Conservation (phyloP, 2,113 vertebrate species). For the Tichodroma muraria region DNA sequence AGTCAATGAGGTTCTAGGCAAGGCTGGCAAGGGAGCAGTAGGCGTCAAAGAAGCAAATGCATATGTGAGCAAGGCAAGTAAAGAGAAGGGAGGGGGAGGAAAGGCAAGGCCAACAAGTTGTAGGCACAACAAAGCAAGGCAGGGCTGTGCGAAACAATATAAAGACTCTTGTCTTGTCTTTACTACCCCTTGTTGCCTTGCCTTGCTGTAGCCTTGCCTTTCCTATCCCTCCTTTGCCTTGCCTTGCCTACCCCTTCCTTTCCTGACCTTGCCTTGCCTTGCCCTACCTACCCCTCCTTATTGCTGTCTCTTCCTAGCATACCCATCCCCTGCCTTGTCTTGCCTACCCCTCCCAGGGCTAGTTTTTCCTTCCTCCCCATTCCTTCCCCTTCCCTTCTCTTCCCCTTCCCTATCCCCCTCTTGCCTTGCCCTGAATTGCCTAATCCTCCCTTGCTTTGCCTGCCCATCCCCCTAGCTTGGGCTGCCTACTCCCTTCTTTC, state of each 20-base stretch:
- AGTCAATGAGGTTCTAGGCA: not conserved
- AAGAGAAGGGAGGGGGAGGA: not conserved
- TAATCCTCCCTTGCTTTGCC: no score
- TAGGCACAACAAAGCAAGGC: not conserved
- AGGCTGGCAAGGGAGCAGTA: not conserved
- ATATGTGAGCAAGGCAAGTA: not conserved
- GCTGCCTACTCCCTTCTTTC: no score
- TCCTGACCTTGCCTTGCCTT: no score
- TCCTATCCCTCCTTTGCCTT: not conserved
- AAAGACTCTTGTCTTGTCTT: not conserved
- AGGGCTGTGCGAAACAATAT: not conserved
- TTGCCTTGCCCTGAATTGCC: no score
- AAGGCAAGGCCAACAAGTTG: not conserved
- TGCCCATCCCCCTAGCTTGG: no score
- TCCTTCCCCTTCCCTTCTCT: no score
- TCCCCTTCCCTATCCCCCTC: no score
- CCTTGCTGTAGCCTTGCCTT: not conserved
- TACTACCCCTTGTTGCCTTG: not conserved
- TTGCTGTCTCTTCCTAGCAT: no score
- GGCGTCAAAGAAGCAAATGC: not conserved
- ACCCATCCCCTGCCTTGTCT: not conserved
- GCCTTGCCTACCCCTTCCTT: not conserved
- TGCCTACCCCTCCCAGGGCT: no score
- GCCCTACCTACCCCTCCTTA: no score
- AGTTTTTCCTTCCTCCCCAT: no score